Evolutionary conservation across 2,797 vertebrate species (phyloP).

Genomic region (Chaenodraco wilsoni): DNA sequence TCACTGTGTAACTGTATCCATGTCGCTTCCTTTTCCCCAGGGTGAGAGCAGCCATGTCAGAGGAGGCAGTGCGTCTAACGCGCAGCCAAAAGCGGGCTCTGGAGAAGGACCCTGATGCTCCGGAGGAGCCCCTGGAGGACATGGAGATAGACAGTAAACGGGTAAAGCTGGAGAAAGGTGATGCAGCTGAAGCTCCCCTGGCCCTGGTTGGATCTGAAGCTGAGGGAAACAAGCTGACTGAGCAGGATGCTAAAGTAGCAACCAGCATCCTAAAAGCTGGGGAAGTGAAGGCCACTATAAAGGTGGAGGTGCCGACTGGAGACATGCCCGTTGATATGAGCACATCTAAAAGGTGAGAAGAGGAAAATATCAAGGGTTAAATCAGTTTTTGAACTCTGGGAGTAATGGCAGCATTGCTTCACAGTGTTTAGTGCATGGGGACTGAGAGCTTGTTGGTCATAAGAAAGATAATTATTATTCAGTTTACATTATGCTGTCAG

Average conservation of each 20-base stretch:
- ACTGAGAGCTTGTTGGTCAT: background rate
- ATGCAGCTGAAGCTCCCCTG: slow-evolving; percentile 69
- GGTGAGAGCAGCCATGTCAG: slow-evolving; percentile 89
- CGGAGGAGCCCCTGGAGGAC: slow-evolving; percentile 75
- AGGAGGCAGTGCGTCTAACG: slow-evolving; percentile 93
- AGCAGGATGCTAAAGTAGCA: slow-evolving; percentile 70
- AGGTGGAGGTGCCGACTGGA: slow-evolving; percentile 89
- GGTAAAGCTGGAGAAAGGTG: slow-evolving; percentile 88
- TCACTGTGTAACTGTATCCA: slow-evolving; percentile 19
- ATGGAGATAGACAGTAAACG: slow-evolving; percentile 85
- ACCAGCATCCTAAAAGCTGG: slow-evolving; percentile 85
- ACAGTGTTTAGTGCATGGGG: background rate
- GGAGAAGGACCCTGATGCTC: slow-evolving; percentile 84
- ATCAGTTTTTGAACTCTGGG: background rate
- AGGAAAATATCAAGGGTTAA: background rate
- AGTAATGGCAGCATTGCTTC: background rate
- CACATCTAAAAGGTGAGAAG: slow-evolving; percentile 91
- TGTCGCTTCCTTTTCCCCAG: slow-evolving; percentile 51
- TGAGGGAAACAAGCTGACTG: slow-evolving; percentile 67
- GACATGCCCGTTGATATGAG: slow-evolving; percentile 98
- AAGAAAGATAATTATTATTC: slow-evolving; percentile 7
- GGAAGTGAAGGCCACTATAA: slow-evolving; percentile 90
- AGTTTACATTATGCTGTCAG: slow-evolving; percentile 19
- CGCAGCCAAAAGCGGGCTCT: slow-evolving; percentile 96
- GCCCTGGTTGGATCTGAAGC: slow-evolving; percentile 61